phyloP scores from a whole-genome alignment of 1,140 invertebrate genomes.

The Polypedilum vanderplanki region DNA sequence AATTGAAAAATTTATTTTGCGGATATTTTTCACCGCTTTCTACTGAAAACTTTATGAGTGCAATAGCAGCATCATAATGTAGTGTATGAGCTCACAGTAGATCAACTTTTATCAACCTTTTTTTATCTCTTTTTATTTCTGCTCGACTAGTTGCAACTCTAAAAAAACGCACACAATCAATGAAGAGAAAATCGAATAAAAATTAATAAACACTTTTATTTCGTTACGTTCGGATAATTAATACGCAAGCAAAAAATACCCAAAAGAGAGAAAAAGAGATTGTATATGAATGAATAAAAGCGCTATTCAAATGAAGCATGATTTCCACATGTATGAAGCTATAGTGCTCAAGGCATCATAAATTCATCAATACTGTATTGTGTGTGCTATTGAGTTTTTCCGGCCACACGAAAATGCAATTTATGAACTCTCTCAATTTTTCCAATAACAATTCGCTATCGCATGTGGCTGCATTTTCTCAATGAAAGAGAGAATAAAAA shows the following conservation, averaged over 20 bases:
- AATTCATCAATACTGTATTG: conserved; percentile 15
- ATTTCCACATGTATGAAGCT: conserved; percentile 7
- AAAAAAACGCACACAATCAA: not conserved
- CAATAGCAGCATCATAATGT: not conserved
- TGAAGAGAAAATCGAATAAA: not conserved
- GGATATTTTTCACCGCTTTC: not conserved
- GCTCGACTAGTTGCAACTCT: not conserved
- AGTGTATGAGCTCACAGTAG: too few species aligned
- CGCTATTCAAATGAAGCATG: conserved; percentile 18
- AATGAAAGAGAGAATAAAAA: too few species aligned
- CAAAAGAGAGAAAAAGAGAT: not conserved
- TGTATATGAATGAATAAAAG: not conserved
- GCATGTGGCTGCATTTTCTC: too few species aligned
- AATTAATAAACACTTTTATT: conserved; percentile 15
- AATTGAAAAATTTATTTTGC: conserved; percentile 8
- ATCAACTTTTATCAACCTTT: not conserved
- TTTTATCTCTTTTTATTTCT: not conserved
- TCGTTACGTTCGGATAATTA: conserved; percentile 11
- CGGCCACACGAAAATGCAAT: not conserved
- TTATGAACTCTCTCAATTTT: not conserved
- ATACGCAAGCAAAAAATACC: not conserved
- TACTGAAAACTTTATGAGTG: conserved; percentile 13
- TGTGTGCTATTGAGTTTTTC: not conserved
- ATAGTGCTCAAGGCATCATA: not conserved
- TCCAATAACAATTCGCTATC: not conserved